A percentile compares a stretch with the other conserved stretches of the same genome.
phyloP scores from a whole-genome alignment of 2,888 invertebrate genomes.

The Leptothorax acervorum region DNA sequence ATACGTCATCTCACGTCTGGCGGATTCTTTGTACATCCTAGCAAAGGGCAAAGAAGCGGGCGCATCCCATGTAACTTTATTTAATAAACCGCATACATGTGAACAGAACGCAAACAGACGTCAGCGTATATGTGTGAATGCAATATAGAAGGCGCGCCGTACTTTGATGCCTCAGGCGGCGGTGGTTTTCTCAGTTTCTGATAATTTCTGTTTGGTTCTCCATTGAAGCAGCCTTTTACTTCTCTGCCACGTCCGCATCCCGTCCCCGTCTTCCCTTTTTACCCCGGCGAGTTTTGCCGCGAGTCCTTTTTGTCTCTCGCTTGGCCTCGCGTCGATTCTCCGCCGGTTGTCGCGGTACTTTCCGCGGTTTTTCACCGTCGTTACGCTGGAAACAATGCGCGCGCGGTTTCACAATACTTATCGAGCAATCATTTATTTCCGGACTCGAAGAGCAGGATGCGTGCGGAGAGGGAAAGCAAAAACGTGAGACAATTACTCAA shows the following conservation, averaged over 20 bases:
- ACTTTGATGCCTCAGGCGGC: slow-evolving; percentile 40
- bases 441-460: slow-evolving; percentile 48
- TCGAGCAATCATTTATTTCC: slow-evolving; percentile 73
- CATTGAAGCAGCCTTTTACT: slow-evolving; percentile 44
- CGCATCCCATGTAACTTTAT: slow-evolving; percentile 45
- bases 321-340: slow-evolving; percentile 40
- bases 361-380: slow-evolving; percentile 51
- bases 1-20: slow-evolving; percentile 36
- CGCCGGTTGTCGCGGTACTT: slow-evolving; percentile 47
- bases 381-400: slow-evolving; percentile 65
- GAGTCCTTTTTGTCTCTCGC: slow-evolving; percentile 23
- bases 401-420: slow-evolving; percentile 61
- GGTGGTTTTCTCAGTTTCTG: slow-evolving; percentile 64
- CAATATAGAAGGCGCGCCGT: slow-evolving; percentile 26
- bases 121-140: slow-evolving; percentile 12
- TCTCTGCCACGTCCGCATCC: background rate
- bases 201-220: slow-evolving; percentile 60
- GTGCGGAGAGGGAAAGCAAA: slow-evolving; percentile 50
- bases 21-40: slow-evolving; percentile 9
- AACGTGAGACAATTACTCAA: slow-evolving; percentile 74
- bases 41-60: slow-evolving; percentile 32
- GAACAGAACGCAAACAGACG: slow-evolving; percentile 23
- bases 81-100: slow-evolving; percentile 47
- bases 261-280: slow-evolving; percentile 8
- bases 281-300: slow-evolving; percentile 15